These are phyloP conservation scores for Mycogona germanica DNA, from an alignment of 2,888 invertebrate species.

Conservation along the genomic window DNA sequence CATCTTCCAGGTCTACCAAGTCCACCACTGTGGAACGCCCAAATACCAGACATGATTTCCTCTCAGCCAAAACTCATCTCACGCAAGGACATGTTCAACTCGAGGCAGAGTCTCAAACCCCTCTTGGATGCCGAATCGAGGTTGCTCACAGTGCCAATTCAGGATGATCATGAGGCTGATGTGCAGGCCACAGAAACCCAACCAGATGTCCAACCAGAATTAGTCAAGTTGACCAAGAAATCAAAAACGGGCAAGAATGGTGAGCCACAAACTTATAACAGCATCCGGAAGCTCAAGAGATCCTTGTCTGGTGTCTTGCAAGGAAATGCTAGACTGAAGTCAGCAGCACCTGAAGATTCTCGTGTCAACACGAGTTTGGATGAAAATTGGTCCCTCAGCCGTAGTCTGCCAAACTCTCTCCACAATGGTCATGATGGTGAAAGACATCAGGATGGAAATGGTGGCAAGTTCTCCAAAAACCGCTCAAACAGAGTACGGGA, in stretches of 20 bases:
- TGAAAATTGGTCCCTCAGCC: constrained; percentile 68
- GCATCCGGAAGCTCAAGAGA: constrained; percentile 52
- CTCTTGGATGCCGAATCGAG: background rate
- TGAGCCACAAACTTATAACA: constrained; percentile 25
- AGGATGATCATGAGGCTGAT: too few species aligned
- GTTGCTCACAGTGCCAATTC: background rate
- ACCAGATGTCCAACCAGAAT: background rate
- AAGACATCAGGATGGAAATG: constrained; percentile 1
- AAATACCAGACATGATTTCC: constrained; percentile 43
- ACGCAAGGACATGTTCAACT: constrained; percentile 25
- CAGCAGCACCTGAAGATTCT: constrained; percentile 8
- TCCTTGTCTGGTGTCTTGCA: constrained; percentile 40
- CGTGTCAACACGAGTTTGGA: constrained; percentile 34
- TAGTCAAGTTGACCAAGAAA: constrained; percentile 3
- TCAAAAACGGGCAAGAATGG: constrained; percentile 5
- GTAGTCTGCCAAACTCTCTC: constrained; percentile 64
- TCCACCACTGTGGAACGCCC: background rate
- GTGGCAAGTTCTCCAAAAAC: background rate
- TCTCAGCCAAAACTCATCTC: constrained; percentile 26
- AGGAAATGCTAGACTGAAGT: background rate
- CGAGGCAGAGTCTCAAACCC: background rate
- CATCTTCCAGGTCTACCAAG: too few species aligned
- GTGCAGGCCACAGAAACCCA: background rate
- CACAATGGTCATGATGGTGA: constrained; percentile 42
- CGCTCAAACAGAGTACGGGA: background rate